phyloP scores from a whole-genome alignment of 1,140 invertebrate genomes.

The Chionoecetes opilio region DNA sequence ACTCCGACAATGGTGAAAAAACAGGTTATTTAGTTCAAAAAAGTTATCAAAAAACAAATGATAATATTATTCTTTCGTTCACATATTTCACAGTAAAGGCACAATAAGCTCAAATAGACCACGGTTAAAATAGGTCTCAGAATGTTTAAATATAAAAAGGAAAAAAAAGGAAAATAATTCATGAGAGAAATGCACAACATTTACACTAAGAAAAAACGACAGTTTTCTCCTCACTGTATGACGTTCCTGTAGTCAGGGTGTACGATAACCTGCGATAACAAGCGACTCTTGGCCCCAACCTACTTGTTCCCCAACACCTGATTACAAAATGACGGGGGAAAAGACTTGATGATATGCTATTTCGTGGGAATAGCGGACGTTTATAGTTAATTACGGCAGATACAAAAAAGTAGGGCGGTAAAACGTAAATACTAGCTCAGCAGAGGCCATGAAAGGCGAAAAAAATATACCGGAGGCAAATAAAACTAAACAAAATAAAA shows the following conservation, averaged over 20 bases:
- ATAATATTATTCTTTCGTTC: no score
- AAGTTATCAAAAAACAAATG: no score
- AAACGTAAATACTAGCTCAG: slow-evolving; percentile 9
- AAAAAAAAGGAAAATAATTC: neutral
- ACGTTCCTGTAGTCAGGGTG: neutral
- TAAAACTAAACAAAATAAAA: neutral
- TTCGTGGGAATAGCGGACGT: neutral
- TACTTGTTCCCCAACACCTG: neutral
- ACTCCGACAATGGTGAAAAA: no score
- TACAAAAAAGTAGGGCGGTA: neutral
- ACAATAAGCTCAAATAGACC: no score
- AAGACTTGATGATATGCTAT: neutral
- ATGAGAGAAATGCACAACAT: neutral
- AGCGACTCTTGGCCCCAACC: neutral
- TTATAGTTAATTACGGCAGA: neutral
- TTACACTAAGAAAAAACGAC: neutral
- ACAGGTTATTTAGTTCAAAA: no score
- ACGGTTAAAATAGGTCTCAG: no score
- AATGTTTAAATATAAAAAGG: neutral
- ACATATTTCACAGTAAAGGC: no score
- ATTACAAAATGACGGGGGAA: neutral
- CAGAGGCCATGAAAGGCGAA: neutral
- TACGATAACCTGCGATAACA: neutral
- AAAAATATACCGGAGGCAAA: neutral
- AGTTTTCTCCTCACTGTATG: neutral